Base-by-base conservation (phyloP, 23 tunicate genomes). In the Aplidium turbinatum region DNA sequence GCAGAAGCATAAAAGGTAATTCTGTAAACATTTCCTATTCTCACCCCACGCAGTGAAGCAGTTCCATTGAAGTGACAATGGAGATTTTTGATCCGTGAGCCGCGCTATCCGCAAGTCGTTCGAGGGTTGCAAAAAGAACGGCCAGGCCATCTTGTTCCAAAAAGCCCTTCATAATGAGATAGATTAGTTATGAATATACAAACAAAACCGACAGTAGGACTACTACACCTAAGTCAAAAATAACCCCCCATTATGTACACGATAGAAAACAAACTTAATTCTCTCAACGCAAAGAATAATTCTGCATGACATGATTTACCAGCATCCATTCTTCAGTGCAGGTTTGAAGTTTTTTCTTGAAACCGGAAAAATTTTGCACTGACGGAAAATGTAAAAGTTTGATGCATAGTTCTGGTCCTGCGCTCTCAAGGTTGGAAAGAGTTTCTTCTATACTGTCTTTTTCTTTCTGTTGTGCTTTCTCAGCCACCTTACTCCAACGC, bases 331-430 rank as follows among this genome's bases (percentile, higher is more conserved):
- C 85, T 47, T 67, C 82, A 31, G 63, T 19, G 57, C 87, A 82
- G 24, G 65, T 48, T 46, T 81, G 47, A 27, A 91, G 84, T 46
- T 91, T 91, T 53, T 73, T 89, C 39, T 84, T 91, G 20, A 91
- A 66, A 28, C 97, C 97, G 13, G 88, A 85, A 45, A 86, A 85
- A 79, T 93, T 86, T 69, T 93, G 89, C 68, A 93, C 85, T 5
- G 93, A 85, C 0, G 98, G 98, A 76, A 79, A 81, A 48, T 85
- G 93, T 13, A 93, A 54, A 11, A 93, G 98, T 42, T 76, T 80
- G 51, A 86, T 85, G 81, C 98, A 93, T 18, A 93, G 84, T 42
- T 91, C 97, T 6, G 97, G 97, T 0, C 84, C 97, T 9, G 97
- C 97, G 24, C 70, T 81, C 39, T 91, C 97, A 51, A 91, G 64